phyloP scores from a whole-genome alignment of 2,888 invertebrate genomes.

The Helicoverpa assulta region DNA sequence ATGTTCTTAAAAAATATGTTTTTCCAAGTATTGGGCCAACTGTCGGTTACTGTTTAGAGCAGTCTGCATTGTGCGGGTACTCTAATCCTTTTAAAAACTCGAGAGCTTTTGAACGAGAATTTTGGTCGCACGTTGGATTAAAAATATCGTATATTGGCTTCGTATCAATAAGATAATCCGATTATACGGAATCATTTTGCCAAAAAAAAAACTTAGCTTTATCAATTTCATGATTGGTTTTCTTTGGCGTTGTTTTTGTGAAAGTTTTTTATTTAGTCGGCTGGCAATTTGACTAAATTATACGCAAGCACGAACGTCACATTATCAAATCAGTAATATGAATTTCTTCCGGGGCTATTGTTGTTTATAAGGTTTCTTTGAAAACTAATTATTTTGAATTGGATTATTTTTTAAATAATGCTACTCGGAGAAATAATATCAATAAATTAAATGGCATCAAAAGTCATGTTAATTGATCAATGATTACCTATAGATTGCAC shows the following conservation, averaged over 20 bases:
- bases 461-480: too few species aligned
- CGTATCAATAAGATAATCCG: slow-evolving; percentile 20
- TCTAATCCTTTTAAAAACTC: slow-evolving; percentile 17
- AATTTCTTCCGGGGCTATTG: background rate
- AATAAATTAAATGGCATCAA: too few species aligned
- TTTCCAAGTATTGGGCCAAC: too few species aligned
- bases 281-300: slow-evolving; percentile 20
- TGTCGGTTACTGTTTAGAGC: too few species aligned
- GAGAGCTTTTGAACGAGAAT: background rate
- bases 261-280: slow-evolving; percentile 11
- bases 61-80: background rate
- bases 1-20: too few species aligned
- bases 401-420: too few species aligned
- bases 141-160: slow-evolving; percentile 12
- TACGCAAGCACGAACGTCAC: slow-evolving; percentile 17
- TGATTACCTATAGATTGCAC: too few species aligned
- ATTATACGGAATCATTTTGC: slow-evolving; percentile 8
- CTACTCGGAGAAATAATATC: too few species aligned
- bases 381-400: too few species aligned
- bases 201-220: background rate
- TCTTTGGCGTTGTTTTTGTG: background rate
- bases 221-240: slow-evolving; percentile 2
- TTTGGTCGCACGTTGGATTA: background rate
- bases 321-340: slow-evolving; percentile 14
- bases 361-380: too few species aligned